These are phyloP conservation scores for Drosophila lacertosa DNA, from an alignment of 1,140 invertebrate species.

Conservation along the genomic window DNA sequence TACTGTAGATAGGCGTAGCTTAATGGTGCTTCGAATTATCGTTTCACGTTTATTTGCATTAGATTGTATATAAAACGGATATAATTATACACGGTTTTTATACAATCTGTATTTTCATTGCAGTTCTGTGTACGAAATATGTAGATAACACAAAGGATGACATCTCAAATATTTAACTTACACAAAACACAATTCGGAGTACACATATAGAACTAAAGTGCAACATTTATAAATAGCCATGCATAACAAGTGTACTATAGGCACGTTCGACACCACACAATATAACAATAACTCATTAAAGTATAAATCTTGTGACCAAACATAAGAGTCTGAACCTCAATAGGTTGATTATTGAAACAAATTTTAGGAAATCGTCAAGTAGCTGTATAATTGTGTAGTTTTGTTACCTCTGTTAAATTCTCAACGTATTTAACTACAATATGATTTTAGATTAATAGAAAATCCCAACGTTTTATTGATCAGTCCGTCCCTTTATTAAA, in stretches of 20 bases:
- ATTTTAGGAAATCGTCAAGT: conserved; percentile 25
- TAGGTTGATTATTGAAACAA: conserved; percentile 66
- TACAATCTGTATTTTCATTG: not conserved
- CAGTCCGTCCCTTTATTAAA: conserved; percentile 57
- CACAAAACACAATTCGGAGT: conserved; percentile 21
- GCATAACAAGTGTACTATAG: conserved; percentile 6
- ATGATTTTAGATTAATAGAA: conserved; percentile 5
- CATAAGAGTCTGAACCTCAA: conserved; percentile 77
- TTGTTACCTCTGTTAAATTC: not conserved
- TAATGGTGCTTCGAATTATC: conserved; percentile 47
- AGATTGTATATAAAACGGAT: conserved; percentile 8
- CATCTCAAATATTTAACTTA: conserved; percentile 14
- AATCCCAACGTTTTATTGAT: conserved; percentile 59
- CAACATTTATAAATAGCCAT: conserved; percentile 50
- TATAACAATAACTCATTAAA: conserved; percentile 13
- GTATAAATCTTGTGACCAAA: conserved; percentile 73
- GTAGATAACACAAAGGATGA: conserved; percentile 4
- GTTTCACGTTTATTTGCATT: conserved; percentile 13
- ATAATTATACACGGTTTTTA: conserved; percentile 2
- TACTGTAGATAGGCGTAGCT: conserved; percentile 42
- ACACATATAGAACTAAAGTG: conserved; percentile 12
- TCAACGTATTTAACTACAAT: not conserved
- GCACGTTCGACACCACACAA: conserved; percentile 20
- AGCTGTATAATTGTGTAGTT: not conserved
- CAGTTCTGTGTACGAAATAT: conserved; percentile 17